Conservation (phyloP, 2,888 invertebrate species). For the Rotaria socialis region DNA sequence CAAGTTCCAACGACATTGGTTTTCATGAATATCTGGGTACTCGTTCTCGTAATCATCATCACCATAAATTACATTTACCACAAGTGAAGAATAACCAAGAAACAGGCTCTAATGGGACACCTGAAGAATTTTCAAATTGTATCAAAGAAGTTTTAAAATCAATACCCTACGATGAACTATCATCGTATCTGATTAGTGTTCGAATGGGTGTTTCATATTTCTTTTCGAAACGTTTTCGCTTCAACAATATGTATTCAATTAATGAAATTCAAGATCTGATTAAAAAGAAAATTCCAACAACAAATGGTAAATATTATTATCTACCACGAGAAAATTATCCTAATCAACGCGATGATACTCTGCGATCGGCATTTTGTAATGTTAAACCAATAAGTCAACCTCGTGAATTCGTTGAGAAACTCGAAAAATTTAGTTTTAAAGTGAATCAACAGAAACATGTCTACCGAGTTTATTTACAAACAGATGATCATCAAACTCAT, state of each 20-base stretch:
- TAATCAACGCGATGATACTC: not conserved
- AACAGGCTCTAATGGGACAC: not conserved
- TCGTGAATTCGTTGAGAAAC: not conserved
- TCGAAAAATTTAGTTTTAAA: not conserved
- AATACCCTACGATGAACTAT: not conserved
- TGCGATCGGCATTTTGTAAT: not conserved
- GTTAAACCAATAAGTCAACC: not conserved
- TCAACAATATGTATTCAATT: not conserved
- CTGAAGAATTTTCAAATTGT: not conserved
- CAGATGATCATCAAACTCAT: not conserved
- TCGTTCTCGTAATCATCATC: not conserved
- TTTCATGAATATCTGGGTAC: not conserved
- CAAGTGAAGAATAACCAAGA: not conserved
- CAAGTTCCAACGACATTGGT: not conserved
- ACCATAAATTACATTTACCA: not conserved
- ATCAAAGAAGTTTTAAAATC: not conserved
- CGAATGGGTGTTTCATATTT: not conserved
- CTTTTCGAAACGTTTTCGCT: not conserved
- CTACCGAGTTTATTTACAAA: not conserved
- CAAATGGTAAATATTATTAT: not conserved
- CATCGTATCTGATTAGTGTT: not conserved
- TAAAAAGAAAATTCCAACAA: not conserved
- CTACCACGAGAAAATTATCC: not conserved
- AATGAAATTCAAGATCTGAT: not conserved
- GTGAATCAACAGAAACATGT: not conserved